These are phyloP conservation scores for Falco columbarius DNA, from an alignment of 2,797 vertebrate species.

Conservation along the genomic window DNA sequence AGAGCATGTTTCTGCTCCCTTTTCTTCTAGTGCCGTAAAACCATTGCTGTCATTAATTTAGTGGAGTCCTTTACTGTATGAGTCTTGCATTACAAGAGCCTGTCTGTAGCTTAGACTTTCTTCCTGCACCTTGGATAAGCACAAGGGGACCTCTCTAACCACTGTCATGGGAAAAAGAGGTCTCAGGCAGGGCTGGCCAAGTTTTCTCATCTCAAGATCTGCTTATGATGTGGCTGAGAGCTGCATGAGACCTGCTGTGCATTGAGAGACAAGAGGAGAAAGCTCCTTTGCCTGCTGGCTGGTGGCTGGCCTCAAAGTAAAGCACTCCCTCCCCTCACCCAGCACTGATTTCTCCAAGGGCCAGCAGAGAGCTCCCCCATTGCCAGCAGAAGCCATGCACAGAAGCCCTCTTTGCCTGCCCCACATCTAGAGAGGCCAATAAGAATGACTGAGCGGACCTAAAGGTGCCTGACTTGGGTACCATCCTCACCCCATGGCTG, in stretches of 20 bases:
- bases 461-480: background rate
- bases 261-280: background rate
- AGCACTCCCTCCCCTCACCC: background rate
- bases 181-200: background rate
- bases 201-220: background rate
- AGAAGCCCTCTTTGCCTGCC: background rate
- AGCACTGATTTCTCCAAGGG: background rate
- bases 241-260: background rate
- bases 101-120: conserved; percentile 8
- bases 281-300: background rate
- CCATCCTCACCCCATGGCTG: background rate
- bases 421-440: background rate
- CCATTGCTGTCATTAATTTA: conserved; percentile 54
- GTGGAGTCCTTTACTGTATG: background rate
- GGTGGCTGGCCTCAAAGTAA: background rate
- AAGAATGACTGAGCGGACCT: background rate
- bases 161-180: background rate
- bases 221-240: background rate
- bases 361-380: background rate
- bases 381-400: rapidly evolving
- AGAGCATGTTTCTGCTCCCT: conserved; percentile 20
- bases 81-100: conserved; percentile 26
- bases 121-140: background rate
- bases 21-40: conserved; percentile 49
- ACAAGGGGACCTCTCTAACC: background rate